Percentiles rank a stretch among this genome's conserved stretches.
Conservation (phyloP, 2,113 vertebrate species). For the Corythornis cristatus region DNA sequence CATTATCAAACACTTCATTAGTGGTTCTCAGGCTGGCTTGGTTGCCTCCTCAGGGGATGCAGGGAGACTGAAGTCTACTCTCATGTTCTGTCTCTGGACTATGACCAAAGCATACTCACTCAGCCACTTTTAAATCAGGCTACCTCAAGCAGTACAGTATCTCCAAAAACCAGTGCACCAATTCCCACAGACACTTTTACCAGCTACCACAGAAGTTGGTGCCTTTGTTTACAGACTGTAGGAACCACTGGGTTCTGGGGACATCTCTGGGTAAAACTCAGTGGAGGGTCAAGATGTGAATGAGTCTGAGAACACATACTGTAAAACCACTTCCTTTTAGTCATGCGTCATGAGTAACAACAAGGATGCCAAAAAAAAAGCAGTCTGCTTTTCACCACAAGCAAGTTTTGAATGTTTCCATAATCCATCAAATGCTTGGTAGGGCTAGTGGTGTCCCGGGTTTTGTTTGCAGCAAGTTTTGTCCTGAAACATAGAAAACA, state of each 20-base stretch:
- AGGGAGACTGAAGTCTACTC: background rate
- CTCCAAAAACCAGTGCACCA: background rate
- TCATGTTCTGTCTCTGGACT: background rate
- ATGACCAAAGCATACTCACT: background rate
- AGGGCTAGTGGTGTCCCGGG: background rate
- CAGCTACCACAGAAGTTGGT: background rate
- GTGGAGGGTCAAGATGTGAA: background rate
- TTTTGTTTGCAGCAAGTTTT: background rate
- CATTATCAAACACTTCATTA: conserved; percentile 32
- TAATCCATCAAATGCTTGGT: background rate
- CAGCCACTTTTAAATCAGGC: background rate
- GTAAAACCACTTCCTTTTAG: conserved; percentile 36
- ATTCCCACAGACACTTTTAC: conserved; percentile 10
- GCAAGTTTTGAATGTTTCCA: background rate
- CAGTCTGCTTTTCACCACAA: background rate
- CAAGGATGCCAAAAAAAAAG: conserved; percentile 7
- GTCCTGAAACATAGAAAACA: background rate
- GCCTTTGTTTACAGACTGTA: background rate
- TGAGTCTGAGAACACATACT: background rate
- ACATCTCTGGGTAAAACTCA: background rate
- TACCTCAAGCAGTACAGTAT: background rate
- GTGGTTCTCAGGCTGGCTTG: conserved; percentile 14
- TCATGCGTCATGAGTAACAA: background rate
- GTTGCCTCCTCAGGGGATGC: background rate
- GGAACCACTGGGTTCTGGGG: background rate